Evolutionary conservation across 2,888 invertebrate species (phyloP).

Genomic region (Euclidia mi): DNA sequence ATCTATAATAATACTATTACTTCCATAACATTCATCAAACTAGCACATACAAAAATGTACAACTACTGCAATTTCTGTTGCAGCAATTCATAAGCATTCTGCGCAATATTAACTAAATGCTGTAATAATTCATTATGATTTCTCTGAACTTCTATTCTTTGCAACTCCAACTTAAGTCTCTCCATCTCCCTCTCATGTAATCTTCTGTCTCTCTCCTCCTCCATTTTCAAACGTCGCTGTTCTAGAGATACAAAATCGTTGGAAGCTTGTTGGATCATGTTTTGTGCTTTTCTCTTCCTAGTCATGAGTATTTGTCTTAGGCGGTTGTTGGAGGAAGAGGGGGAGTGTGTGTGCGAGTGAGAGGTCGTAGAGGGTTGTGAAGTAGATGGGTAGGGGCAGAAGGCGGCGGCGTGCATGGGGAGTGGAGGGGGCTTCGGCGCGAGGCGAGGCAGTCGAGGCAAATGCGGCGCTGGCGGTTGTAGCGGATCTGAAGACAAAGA

Average conservation of each 20-base stretch:
- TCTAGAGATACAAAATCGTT: constrained; percentile 2
- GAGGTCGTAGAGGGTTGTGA: too few relatives aligned
- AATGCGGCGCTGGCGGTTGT: neutral
- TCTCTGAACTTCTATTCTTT: constrained; percentile 6
- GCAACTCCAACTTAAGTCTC: constrained; percentile 5
- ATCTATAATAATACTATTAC: too few relatives aligned
- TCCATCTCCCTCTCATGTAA: constrained; percentile 7
- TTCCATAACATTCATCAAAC: too few relatives aligned
- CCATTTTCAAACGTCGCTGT: constrained; percentile 1
- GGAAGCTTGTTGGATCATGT: neutral
- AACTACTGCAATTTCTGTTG: constrained; percentile 2
- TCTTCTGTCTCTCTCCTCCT: constrained; percentile 6
- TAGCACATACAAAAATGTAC: too few relatives aligned
- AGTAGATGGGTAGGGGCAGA: too few relatives aligned
- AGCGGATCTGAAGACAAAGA: constrained; percentile 1
- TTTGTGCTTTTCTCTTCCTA: neutral
- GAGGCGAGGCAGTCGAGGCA: neutral
- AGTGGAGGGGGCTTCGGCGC: neutral
- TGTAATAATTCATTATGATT: constrained; percentile 3
- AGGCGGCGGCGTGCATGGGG: neutral
- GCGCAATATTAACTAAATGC: constrained; percentile 3
- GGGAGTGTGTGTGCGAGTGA: too few relatives aligned
- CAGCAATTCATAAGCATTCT: constrained; percentile 4
- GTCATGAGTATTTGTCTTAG: neutral
- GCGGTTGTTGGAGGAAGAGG: neutral